Evolutionary conservation across 2,888 invertebrate species (phyloP), one percentile per base, ranked within the genome.

Genomic region (Pharmacophagus antenor): DNA sequence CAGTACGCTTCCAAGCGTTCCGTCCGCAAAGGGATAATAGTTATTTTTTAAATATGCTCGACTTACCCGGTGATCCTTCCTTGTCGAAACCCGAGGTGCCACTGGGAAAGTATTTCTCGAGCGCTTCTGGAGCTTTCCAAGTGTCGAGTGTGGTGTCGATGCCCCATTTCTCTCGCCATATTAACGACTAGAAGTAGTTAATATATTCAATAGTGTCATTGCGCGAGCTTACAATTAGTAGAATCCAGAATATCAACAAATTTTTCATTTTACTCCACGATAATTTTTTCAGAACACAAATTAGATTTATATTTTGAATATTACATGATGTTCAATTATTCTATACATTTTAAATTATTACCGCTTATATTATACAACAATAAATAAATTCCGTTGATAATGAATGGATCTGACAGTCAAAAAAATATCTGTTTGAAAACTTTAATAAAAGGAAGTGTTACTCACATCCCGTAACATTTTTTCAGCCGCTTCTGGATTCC

Each of bases 381-480:
- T n/a, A n/a, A n/a, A n/a, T n/a, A n/a, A n/a, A n/a, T n/a, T n/a
- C n/a, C n/a, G n/a, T n/a, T n/a, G n/a, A n/a, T 12, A 7, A 18
- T 27, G 3, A 27, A 10, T 18, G 18, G 17, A 25, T 10, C 25
- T 20, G 18, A 31, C n/a, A n/a, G 12, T 37, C 15, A 51, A 6
- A 12, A 20, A 15, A 20, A 7, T 12, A 15, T 37, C 4, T 31
- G 1, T 20, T 15, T 17, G 12, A 50, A 50, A 22, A 22, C 41
- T 21, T 52, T 27, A 27, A 41, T n/a, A 18, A 4, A 20, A 10
- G 21, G 3, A 41, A 15, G 58, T 27, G 42, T 20, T 69, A 92
- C 94, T 93, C 89, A 97, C 97, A 74, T 95, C 94, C 88, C 96
- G 91, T 2, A 98, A 87, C 98, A 98, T 98, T 87, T 96, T 95